A percentile compares a stretch with the other conserved stretches of the same genome.
Conservation (phyloP, 2,888 invertebrate genomes). For the Parelbella ahira region DNA sequence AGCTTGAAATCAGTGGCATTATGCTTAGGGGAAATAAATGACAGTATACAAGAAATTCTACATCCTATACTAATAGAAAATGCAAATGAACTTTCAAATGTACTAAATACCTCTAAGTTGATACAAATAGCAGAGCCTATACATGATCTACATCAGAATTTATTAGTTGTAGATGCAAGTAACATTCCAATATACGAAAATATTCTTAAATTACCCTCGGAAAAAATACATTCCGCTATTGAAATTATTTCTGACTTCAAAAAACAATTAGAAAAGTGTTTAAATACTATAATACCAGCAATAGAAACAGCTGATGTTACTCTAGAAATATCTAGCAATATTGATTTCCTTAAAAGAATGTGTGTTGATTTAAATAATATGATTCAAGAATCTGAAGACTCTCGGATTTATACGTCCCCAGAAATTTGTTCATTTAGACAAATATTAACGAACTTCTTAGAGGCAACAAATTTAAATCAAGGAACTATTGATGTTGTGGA, state of each 20-base stretch:
- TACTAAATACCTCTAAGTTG: constrained; percentile 47
- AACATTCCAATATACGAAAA: constrained; percentile 67
- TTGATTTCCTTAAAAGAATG: constrained; percentile 47
- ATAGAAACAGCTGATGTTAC: constrained; percentile 51
- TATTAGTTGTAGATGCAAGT: constrained; percentile 55
- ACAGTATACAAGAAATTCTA: constrained; percentile 55
- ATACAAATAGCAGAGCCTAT: constrained; percentile 59
- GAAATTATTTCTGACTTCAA: constrained; percentile 55
- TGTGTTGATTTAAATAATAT: constrained; percentile 52
- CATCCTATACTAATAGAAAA: constrained; percentile 60
- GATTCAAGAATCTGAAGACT: constrained; percentile 40
- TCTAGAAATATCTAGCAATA: constrained; percentile 56
- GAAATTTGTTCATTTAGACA: constrained; percentile 27
- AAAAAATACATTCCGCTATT: constrained; percentile 54
- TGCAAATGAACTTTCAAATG: constrained; percentile 42
- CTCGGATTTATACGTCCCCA: constrained; percentile 11
- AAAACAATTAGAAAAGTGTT: constrained; percentile 52
- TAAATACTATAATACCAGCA: constrained; percentile 51
- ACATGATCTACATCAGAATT: constrained; percentile 56
- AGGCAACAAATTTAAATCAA: constrained; percentile 47
- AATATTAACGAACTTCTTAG: constrained; percentile 46
- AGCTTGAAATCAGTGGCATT: constrained; percentile 54
- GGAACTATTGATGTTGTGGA: constrained; percentile 50
- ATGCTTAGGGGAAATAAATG: constrained; percentile 49
- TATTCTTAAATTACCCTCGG: constrained; percentile 55